Percentiles rank a stretch among this genome's conserved stretches.
Conservation (phyloP, 1,140 invertebrate species). For the Carcinoscorpius rotundicauda region DNA sequence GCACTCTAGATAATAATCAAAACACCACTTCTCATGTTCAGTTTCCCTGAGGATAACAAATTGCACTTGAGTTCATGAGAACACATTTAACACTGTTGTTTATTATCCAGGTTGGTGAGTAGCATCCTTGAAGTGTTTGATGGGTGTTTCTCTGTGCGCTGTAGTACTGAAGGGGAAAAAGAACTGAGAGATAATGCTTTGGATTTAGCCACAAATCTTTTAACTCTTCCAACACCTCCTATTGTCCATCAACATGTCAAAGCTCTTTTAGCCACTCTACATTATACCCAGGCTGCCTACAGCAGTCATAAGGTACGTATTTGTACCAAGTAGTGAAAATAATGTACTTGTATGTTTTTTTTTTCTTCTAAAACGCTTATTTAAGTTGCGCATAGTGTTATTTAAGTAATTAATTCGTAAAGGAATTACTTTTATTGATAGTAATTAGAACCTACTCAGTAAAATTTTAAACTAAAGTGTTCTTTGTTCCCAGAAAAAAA, state of each 20-base stretch:
- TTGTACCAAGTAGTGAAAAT: background rate
- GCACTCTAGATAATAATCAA: too few species aligned
- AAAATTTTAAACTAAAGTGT: too few species aligned
- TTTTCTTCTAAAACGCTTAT: conserved; percentile 1
- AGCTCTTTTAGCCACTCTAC: conserved; percentile 65
- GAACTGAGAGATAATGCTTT: conserved; percentile 44
- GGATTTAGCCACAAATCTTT: conserved; percentile 58
- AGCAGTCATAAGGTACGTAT: conserved; percentile 59
- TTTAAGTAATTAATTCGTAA: too few species aligned
- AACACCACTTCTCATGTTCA: too few species aligned
- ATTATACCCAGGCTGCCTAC: conserved; percentile 55
- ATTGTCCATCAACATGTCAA: conserved; percentile 36
- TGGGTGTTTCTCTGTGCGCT: conserved; percentile 43
- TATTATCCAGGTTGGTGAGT: conserved; percentile 44
- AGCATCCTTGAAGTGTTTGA: conserved; percentile 62
- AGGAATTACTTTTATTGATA: too few species aligned
- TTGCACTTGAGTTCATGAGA: background rate
- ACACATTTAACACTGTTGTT: background rate
- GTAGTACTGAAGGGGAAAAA: conserved; percentile 16
- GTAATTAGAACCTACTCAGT: too few species aligned
- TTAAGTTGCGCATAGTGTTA: conserved; percentile 4
- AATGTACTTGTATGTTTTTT: background rate
- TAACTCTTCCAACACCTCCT: conserved; percentile 67
- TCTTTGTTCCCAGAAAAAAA: too few species aligned
- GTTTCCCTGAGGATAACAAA: conserved; percentile 14